Conservation (phyloP, 2,113 vertebrate species). For the Takifugu flavidus region DNA sequence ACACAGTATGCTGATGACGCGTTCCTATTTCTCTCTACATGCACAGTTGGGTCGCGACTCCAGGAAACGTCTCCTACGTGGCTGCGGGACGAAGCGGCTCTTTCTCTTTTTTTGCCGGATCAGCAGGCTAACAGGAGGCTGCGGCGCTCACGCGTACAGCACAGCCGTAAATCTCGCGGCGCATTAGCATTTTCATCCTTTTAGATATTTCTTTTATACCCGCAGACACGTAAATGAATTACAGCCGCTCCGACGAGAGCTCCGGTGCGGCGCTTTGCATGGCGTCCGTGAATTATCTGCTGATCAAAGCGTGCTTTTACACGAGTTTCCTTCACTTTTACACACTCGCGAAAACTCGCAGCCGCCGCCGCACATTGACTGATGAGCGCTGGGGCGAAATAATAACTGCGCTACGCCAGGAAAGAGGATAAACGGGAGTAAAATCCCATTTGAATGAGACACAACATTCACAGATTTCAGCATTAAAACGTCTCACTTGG, state of each 20-base stretch:
- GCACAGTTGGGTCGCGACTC: background rate
- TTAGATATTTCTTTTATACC: slow-evolving; percentile 43
- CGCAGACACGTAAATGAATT: slow-evolving; percentile 40
- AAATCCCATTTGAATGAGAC: background rate
- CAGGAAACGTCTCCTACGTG: slow-evolving; percentile 3
- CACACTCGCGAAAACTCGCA: slow-evolving; percentile 13
- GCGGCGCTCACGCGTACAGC: slow-evolving; percentile 15
- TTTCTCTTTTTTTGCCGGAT: slow-evolving; percentile 5
- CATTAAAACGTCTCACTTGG: too few relatives aligned
- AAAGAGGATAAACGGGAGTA: background rate
- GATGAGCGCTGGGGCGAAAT: slow-evolving; percentile 24
- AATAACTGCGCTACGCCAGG: slow-evolving; percentile 26
- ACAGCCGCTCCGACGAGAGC: slow-evolving; percentile 42
- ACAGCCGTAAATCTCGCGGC: slow-evolving; percentile 36
- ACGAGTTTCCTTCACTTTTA: slow-evolving; percentile 36
- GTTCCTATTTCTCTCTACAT: slow-evolving; percentile 2
- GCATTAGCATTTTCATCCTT: slow-evolving; percentile 52
- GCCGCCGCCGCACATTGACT: slow-evolving; percentile 10
- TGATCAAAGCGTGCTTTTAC: slow-evolving; percentile 53
- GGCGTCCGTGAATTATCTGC: slow-evolving; percentile 47
- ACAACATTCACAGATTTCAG: background rate
- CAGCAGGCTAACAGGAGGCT: slow-evolving; percentile 9
- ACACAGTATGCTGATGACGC: slow-evolving; percentile 71
- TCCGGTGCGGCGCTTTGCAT: slow-evolving; percentile 29
- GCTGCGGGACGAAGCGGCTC: slow-evolving; percentile 5